These are phyloP conservation scores for Caretta caretta DNA, from an alignment of 2,113 vertebrate genomes.

Conservation along the genomic window DNA sequence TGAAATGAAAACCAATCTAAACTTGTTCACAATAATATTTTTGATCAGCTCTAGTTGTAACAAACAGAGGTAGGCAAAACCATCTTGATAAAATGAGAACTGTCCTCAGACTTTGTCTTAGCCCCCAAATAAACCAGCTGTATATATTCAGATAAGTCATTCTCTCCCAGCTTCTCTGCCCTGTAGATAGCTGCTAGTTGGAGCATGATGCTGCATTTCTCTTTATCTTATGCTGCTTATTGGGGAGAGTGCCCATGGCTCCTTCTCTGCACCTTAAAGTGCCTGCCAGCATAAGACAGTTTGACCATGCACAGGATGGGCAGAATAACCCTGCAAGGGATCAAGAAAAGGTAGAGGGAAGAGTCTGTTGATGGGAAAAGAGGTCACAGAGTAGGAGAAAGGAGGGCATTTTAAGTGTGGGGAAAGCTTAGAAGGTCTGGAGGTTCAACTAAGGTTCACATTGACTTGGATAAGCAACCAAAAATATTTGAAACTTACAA, in stretches of 20 bases:
- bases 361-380: neutral
- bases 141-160: neutral
- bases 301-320: too few relatives aligned
- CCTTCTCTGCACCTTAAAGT: neutral
- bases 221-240: neutral
- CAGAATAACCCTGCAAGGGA: neutral
- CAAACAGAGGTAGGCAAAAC: neutral
- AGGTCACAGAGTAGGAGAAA: neutral
- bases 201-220: neutral
- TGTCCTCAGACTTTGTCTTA: neutral
- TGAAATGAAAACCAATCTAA: neutral
- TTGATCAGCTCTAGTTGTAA: neutral
- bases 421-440: neutral
- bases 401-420: neutral
- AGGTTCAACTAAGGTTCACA: neutral
- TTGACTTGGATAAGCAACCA: too few relatives aligned
- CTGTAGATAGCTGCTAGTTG: neutral
- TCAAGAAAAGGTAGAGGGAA: neutral
- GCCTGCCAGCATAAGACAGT: neutral
- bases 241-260: neutral
- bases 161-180: neutral
- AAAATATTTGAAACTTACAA: too few relatives aligned
- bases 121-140: neutral
- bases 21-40: neutral
- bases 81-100: neutral